A percentile compares a stretch with the other conserved stretches of the same genome.
Evolutionary conservation across 2,113 vertebrate genomes (phyloP).

Genomic region (Australoheros scitulus): DNA sequence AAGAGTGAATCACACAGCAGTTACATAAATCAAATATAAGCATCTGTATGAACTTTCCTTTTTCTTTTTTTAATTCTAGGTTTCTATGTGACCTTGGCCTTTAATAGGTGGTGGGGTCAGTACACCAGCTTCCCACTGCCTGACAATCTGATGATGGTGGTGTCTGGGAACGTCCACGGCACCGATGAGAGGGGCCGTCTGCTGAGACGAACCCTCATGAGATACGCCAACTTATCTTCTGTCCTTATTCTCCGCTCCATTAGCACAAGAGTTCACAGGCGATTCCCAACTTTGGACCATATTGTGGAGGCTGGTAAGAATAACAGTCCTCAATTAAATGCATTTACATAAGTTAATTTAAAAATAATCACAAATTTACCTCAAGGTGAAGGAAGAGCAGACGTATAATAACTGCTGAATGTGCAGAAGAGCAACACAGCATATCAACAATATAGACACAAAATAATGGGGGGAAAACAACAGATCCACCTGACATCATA

Average conservation of each 20-base stretch:
- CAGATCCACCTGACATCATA: no score
- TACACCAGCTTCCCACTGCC: constrained; percentile 92
- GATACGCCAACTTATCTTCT: constrained; percentile 86
- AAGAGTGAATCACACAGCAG: constrained; percentile 14
- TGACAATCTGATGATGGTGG: constrained; percentile 91
- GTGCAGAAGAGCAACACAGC: neutral
- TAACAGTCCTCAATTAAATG: neutral
- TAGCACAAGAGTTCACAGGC: constrained; percentile 87
- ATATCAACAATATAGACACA: neutral
- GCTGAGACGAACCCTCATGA: constrained; percentile 86
- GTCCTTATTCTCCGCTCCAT: constrained; percentile 89
- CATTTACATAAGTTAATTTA: neutral
- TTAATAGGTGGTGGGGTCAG: constrained; percentile 92
- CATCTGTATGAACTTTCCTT: neutral
- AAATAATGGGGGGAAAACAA: neutral
- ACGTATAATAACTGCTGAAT: neutral
- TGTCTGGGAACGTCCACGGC: constrained; percentile 88
- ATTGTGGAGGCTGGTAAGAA: constrained; percentile 85
- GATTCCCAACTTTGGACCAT: constrained; percentile 87
- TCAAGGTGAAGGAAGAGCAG: no score
- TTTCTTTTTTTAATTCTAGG: constrained; percentile 61
- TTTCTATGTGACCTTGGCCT: constrained; percentile 88
- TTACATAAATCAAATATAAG: neutral
- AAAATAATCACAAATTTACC: neutral
- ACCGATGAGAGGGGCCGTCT: constrained; percentile 85